Percentiles rank a stretch among this genome's conserved stretches.
Conservation (phyloP, 2,797 vertebrate genomes). For the Enteromius fasciolatus region DNA sequence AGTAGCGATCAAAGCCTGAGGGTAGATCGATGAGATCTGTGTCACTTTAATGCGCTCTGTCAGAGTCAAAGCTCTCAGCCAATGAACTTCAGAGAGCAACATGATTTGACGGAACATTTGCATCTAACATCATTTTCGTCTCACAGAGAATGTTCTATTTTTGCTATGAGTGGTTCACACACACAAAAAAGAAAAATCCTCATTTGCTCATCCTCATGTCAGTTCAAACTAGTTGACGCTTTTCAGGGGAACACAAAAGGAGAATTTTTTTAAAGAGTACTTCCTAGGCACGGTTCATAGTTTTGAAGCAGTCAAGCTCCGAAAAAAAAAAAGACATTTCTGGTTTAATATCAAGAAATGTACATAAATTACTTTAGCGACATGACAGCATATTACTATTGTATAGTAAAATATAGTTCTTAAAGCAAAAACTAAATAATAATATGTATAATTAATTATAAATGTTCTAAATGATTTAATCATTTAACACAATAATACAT, state of each 20-base stretch:
- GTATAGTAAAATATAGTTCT: not conserved
- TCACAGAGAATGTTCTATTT: not conserved
- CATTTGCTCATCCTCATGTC: not conserved
- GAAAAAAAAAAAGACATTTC: not conserved
- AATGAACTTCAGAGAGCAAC: constrained; percentile 31
- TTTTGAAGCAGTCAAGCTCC: not conserved
- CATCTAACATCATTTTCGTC: constrained; percentile 14
- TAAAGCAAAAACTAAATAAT: not conserved
- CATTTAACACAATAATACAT: not conserved
- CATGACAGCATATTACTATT: not conserved
- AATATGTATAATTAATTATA: not conserved
- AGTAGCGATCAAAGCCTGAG: constrained; percentile 96
- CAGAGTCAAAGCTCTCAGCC: constrained; percentile 41
- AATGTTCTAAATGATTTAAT: not conserved
- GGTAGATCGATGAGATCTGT: constrained; percentile 49
- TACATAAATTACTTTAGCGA: not conserved
- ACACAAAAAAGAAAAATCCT: constrained; percentile 1
- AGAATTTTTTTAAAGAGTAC: not conserved
- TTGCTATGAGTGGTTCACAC: constrained; percentile 4
- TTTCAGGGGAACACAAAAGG: not conserved
- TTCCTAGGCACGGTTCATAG: not conserved
- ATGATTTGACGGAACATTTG: constrained; percentile 20
- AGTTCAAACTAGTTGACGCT: not conserved
- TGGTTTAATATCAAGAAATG: not conserved
- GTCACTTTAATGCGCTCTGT: constrained; percentile 50